These are phyloP conservation scores for Sepioteuthis lessoniana DNA, from an alignment of 2,888 invertebrate genomes.

Conservation along the genomic window DNA sequence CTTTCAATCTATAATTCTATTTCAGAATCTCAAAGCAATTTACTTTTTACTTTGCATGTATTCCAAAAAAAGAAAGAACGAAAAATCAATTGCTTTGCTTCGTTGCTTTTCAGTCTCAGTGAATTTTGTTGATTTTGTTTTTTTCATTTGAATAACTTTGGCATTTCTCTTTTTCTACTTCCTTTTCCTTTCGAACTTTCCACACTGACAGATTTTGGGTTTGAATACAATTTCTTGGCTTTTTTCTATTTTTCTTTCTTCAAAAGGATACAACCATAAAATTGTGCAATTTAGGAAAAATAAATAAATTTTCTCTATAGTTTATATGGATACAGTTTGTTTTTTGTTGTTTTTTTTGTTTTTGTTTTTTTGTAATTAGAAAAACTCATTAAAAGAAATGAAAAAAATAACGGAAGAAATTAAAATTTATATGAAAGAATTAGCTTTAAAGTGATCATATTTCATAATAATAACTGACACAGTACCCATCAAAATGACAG, in stretches of 20 bases:
- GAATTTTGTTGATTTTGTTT: not conserved
- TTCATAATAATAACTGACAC: not conserved
- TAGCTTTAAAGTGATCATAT: not conserved
- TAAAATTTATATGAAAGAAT: not conserved
- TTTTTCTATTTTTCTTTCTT: not conserved
- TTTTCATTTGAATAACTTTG: not conserved
- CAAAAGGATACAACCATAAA: not conserved
- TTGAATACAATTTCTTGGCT: not conserved
- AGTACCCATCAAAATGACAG: too few species aligned
- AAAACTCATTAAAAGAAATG: not conserved
- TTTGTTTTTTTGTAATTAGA: not conserved
- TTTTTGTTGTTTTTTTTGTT: too few species aligned
- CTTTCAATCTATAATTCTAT: not conserved
- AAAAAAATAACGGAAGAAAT: not conserved
- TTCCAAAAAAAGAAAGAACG: not conserved
- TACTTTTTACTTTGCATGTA: not conserved
- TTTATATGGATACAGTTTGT: too few species aligned
- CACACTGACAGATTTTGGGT: not conserved
- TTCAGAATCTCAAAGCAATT: conserved; percentile 10
- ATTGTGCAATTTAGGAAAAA: conserved; percentile 13
- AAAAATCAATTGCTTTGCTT: conserved; percentile 33
- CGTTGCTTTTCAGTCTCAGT: not conserved
- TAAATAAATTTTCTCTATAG: not conserved
- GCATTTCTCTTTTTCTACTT: not conserved
- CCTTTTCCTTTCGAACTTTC: not conserved